A percentile compares a stretch with the other conserved stretches of the same genome.
These are phyloP conservation scores for Synergus umbraculus DNA, from an alignment of 2,888 invertebrate species.

Conservation along the genomic window DNA sequence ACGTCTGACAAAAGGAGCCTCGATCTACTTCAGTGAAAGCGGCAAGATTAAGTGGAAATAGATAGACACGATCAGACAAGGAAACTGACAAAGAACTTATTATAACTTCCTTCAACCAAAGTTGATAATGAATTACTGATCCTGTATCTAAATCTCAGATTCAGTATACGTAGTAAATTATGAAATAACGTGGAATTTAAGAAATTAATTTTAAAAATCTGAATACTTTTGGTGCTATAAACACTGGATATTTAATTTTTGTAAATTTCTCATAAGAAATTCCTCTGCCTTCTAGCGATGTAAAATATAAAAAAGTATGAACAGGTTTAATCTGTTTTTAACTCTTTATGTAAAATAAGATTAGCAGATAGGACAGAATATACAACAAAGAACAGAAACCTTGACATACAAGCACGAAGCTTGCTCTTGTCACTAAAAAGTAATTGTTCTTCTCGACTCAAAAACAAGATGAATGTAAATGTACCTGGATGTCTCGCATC, in stretches of 20 bases:
- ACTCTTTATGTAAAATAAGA: not conserved
- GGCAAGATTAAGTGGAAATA: not conserved
- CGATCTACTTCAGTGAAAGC: not conserved
- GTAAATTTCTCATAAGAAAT: too few species aligned
- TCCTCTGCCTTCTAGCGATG: too few species aligned
- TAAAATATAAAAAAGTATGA: too few species aligned
- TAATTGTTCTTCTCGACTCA: conserved; percentile 10
- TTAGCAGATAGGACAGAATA: not conserved
- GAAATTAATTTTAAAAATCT: too few species aligned
- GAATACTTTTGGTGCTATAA: too few species aligned
- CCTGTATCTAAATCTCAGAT: not conserved
- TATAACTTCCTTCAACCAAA: not conserved
- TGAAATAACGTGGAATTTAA: too few species aligned
- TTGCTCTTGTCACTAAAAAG: conserved; percentile 15
- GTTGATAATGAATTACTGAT: not conserved
- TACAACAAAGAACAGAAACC: not conserved
- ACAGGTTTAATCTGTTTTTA: not conserved
- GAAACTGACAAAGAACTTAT: not conserved
- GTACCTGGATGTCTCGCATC: conserved; percentile 22
- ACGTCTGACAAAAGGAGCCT: not conserved
- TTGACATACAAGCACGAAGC: not conserved
- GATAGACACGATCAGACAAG: not conserved
- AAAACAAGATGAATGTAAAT: conserved; percentile 31
- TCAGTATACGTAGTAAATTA: not conserved
- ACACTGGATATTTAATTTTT: too few species aligned